Conservation (phyloP, 2,888 invertebrate genomes). For the Caenorhabditis doughertyi region DNA sequence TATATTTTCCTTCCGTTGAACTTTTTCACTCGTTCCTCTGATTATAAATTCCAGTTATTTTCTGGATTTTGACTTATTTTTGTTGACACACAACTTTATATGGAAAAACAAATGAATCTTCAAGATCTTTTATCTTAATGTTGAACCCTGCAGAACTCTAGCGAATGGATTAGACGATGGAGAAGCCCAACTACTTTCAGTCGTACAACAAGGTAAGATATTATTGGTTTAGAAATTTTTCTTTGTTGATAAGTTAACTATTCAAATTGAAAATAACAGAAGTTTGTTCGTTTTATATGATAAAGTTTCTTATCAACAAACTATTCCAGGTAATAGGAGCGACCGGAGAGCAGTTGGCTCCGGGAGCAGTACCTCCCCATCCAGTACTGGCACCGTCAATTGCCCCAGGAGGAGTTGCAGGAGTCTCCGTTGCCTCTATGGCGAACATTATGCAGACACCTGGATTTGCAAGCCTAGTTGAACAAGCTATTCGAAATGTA, state of each 20-base stretch:
- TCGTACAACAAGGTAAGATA: slow-evolving; percentile 60
- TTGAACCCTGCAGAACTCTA: slow-evolving; percentile 10
- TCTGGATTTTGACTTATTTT: neutral
- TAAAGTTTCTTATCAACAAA: no score
- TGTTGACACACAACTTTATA: no score
- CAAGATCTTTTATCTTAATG: neutral
- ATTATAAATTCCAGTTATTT: neutral
- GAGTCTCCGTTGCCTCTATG: neutral
- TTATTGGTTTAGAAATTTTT: neutral
- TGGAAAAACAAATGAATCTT: neutral
- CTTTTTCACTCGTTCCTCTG: slow-evolving; percentile 22
- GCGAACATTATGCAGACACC: slow-evolving; percentile 36
- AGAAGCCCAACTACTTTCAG: slow-evolving; percentile 59
- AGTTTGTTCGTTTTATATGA: no score
- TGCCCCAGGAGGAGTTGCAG: slow-evolving; percentile 16
- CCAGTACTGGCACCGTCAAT: slow-evolving; percentile 67
- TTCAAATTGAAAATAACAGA: no score
- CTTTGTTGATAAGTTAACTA: no score
- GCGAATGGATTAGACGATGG: slow-evolving; percentile 65
- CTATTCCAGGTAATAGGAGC: slow-evolving; percentile 67
- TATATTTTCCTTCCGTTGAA: slow-evolving; percentile 27
- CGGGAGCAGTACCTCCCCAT: slow-evolving; percentile 71
- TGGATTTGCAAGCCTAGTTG: slow-evolving; percentile 32
- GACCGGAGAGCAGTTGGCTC: slow-evolving; percentile 72
- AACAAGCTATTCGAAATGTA: slow-evolving; percentile 33